Evolutionary conservation across 2,888 invertebrate genomes (phyloP), one percentile per base, ranked within the genome.

Genomic region (Mythimna impura): DNA sequence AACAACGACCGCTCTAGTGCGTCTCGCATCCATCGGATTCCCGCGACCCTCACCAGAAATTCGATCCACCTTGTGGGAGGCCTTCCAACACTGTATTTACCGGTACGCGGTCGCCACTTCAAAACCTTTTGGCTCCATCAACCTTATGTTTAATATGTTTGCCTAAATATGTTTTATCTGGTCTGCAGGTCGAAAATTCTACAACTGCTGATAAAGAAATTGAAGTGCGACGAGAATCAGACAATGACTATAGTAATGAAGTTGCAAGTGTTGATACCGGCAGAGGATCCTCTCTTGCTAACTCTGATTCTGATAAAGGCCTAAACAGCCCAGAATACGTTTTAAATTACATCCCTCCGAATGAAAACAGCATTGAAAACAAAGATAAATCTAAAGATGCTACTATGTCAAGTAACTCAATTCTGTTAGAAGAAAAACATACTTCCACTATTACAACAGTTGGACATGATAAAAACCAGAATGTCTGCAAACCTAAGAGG

Each of bases 191-290:
- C 55, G 65, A 69, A 50, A 73, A 52, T 10, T 50, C 47, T 60
- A 25, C 43, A 4, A 66, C 25, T n/a, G 30, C 47, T 36, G 64
- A 43, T 50, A 73, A 72, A 57, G 55, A 75, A 52, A 73, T 60
- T 50, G 55, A 17, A 61, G 55, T 36, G 47, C 58, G 63, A 72
- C 73, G 67, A 30, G 76, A 78, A 66, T 70, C 65, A 17, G 79
- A 85, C 65, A 71, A 72, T 68, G 80, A 84, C 55, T 61, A 66
- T 58, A 84, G 69, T 70, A 80, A 89, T 86, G 93, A 92, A 82
- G 78, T 86, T 36, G 86, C 89, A 8, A 95, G 94, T 83, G 86
- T 92, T 67, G 96, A 96, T 80, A 94, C 95, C 3, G 96, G 96
- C 2, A 84, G 93, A 62, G 96, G 95, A 14, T 96, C 96, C 30